Evolutionary conservation across 2,888 invertebrate genomes (phyloP), one percentile per base, ranked within the genome.

Genomic region (Myopa testacea): DNA sequence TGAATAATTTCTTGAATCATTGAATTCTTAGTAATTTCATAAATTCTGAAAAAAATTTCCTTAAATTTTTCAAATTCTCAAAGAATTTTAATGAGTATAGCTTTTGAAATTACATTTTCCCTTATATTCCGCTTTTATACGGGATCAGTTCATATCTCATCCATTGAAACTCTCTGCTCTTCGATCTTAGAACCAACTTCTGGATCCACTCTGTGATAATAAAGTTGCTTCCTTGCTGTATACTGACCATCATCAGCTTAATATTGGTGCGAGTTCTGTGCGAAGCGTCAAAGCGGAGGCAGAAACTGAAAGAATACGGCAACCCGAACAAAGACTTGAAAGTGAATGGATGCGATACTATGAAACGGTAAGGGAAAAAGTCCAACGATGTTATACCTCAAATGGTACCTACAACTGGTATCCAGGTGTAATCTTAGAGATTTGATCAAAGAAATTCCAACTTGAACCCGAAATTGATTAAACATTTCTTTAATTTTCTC

Each of bases 181-280:
- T 45, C 45, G n/a, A n/a, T 40, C 10, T 37, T 12, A 89, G 89
- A 78, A 88, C 93, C 70, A 94, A 94, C 89, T 94, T 94, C 88
- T 95, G 94, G 94, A 91, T 94, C 79, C 94, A 95, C 86, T 93
- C 93, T 34, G 93, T 95, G 50, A 90, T 94, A 69, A 93, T 95
- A 65, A 95, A 95, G 86, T 89, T 95, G 19, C 86, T 95, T 8
- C 95, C 95, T 0, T 95, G 95, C 85, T 89, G 92, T 85, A 92
- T 94, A 79, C 90, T 95, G 71, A 94, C 94, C 0, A 90, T 93
- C 69, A 93, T 93, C 81, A 93, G 92, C 84, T 90, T 91, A 75
- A 92, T 92, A 87, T 87, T 93, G 75, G 92, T 93, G 81, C 87
- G 86, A 78, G 95, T 95, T 0, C 88, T 95, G 4, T 94, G 94